Conservation (phyloP, 1,140 invertebrate species). For the Meteorus sp. region DNA sequence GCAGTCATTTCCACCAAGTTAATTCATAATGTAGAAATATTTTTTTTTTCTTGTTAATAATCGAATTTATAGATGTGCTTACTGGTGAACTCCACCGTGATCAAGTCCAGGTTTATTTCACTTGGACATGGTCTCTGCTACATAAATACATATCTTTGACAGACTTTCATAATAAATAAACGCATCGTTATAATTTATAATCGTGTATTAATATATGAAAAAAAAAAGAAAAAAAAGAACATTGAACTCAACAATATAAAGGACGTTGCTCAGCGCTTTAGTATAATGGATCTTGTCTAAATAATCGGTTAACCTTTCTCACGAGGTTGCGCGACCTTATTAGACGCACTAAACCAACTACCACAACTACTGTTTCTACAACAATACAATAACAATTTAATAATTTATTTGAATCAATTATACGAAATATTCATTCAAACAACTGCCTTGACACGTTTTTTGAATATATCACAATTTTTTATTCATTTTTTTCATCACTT, state of each 20-base stretch:
- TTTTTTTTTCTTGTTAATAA: too few relatives aligned
- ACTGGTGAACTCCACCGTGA: background rate
- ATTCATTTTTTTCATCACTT: too few relatives aligned
- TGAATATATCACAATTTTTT: too few relatives aligned
- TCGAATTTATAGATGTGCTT: background rate
- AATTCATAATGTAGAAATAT: too few relatives aligned
- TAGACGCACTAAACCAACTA: constrained; percentile 23
- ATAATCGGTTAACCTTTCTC: constrained; percentile 47
- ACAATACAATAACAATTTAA: background rate
- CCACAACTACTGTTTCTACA: constrained; percentile 30
- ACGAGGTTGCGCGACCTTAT: constrained; percentile 46
- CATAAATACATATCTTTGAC: background rate
- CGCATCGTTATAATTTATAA: constrained; percentile 1
- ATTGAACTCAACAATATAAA: constrained; percentile 26
- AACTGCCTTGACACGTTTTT: too few relatives aligned
- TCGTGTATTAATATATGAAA: background rate
- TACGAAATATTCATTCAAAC: too few relatives aligned
- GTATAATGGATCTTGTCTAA: constrained; percentile 46
- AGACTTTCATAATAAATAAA: background rate
- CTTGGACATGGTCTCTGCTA: background rate
- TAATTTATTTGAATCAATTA: too few relatives aligned
- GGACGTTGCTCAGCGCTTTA: constrained; percentile 49
- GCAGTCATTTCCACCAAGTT: too few relatives aligned
- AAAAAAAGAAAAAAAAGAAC: constrained; percentile 13
- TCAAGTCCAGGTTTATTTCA: too few relatives aligned